A percentile compares a stretch with the other conserved stretches of the same genome.
Conservation (phyloP, 2,888 invertebrate species). For the Aleiodes alternator region DNA sequence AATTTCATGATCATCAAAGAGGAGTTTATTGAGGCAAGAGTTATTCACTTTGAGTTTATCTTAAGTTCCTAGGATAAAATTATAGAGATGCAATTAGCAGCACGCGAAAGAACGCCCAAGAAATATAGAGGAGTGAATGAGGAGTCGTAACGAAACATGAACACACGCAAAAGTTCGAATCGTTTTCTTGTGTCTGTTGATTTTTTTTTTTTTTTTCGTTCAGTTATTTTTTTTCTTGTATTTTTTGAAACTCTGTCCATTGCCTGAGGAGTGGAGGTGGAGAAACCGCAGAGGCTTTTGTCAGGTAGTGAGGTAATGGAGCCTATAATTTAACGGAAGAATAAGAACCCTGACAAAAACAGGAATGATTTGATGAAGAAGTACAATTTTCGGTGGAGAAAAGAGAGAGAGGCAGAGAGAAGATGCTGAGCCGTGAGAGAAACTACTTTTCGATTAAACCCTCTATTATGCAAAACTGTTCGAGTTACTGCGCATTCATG, state of each 20-base stretch:
- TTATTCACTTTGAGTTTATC: conserved; percentile 29
- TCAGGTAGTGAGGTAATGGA: conserved; percentile 26
- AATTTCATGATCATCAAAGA: conserved; percentile 22
- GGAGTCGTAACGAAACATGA: neutral
- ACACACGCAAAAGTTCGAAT: conserved; percentile 12
- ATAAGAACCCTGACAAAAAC: conserved; percentile 34
- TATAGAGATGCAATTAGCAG: conserved; percentile 37
- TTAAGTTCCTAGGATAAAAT: conserved; percentile 33
- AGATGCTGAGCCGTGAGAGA: conserved; percentile 40
- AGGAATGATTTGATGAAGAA: conserved; percentile 37
- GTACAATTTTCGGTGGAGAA: conserved; percentile 28
- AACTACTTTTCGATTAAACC: conserved; percentile 51
- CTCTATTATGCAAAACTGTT: conserved; percentile 47
- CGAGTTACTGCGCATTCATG: neutral
- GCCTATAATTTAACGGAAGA: conserved; percentile 53
- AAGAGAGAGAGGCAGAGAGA: neutral
- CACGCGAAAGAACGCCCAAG: conserved; percentile 23
- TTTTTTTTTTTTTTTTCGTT: neutral
- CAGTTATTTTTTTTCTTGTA: conserved; percentile 20
- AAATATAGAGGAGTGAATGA: neutral
- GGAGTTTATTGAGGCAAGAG: conserved; percentile 39
- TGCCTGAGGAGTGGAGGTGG: conserved; percentile 3
- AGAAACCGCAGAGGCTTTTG: conserved; percentile 32
- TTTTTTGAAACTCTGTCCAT: conserved; percentile 23
- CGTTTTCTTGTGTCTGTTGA: neutral